Conservation (phyloP, 2,888 invertebrate species). For the Herminia tarsipennalis region DNA sequence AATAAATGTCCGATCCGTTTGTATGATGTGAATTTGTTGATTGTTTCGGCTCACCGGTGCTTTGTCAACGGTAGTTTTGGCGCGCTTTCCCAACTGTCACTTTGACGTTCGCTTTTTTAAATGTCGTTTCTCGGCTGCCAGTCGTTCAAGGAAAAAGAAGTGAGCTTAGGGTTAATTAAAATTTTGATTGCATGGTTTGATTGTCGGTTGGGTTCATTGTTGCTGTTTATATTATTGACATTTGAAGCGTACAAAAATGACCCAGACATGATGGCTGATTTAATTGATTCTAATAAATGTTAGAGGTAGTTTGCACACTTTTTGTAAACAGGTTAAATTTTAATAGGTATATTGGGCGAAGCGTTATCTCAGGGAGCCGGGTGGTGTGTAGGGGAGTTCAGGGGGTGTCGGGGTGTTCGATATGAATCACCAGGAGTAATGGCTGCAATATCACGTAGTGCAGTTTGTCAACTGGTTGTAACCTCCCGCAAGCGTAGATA, state of each 20-base stretch:
- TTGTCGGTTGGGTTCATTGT: no score
- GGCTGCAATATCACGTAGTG: slow-evolving; percentile 85
- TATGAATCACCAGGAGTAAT: slow-evolving; percentile 85
- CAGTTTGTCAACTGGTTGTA: slow-evolving; percentile 85
- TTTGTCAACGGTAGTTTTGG: slow-evolving; percentile 76
- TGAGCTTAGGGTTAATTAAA: no score
- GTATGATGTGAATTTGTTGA: slow-evolving; percentile 78
- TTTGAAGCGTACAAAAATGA: no score
- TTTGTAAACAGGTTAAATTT: slow-evolving; percentile 40
- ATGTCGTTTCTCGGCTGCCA: slow-evolving; percentile 42
- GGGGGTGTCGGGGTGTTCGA: slow-evolving; percentile 67
- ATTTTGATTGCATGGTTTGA: no score
- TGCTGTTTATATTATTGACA: neutral
- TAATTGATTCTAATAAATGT: no score
- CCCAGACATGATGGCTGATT: no score
- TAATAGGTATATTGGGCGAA: slow-evolving; percentile 45
- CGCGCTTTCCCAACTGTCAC: slow-evolving; percentile 69
- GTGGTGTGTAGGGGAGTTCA: slow-evolving; percentile 68
- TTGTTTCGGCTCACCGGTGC: slow-evolving; percentile 74
- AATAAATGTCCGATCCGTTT: slow-evolving; percentile 82
- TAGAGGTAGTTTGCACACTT: slow-evolving; percentile 14
- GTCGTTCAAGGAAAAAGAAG: slow-evolving; percentile 38
- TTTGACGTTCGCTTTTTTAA: slow-evolving; percentile 62
- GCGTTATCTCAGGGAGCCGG: slow-evolving; percentile 41
- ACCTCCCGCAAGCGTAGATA: slow-evolving; percentile 81